A percentile compares a stretch with the other conserved stretches of the same genome.
phyloP scores from a whole-genome alignment of 2,888 invertebrate species.

The Apocheima hispidaria region DNA sequence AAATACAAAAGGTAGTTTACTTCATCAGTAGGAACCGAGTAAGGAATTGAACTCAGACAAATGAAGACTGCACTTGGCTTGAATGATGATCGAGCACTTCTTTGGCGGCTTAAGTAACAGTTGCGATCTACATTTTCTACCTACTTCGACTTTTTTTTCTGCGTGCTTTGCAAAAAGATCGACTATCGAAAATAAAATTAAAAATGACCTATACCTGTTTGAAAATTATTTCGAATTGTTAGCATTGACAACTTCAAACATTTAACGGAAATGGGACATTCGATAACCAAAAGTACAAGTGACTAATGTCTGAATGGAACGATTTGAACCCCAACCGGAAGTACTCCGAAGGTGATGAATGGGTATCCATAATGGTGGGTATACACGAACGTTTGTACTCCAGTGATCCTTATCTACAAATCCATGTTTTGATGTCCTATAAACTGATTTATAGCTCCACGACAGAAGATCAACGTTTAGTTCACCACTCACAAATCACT shows the following conservation, averaged over 20 bases:
- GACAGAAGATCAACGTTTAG: slow-evolving; percentile 7
- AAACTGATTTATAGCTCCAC: slow-evolving; percentile 24
- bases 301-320: slow-evolving; percentile 13
- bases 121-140: slow-evolving; percentile 36
- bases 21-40: slow-evolving; percentile 43
- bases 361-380: slow-evolving; percentile 4
- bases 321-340: slow-evolving; percentile 16
- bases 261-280: slow-evolving; percentile 8
- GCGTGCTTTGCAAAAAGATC: not conserved
- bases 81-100: slow-evolving; percentile 61
- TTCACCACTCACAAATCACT: slow-evolving; percentile 43
- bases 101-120: slow-evolving; percentile 48
- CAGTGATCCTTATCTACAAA: slow-evolving; percentile 22
- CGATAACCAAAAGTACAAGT: slow-evolving; percentile 10
- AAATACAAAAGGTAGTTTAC: slow-evolving; percentile 55
- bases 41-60: slow-evolving; percentile 56
- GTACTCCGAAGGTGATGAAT: slow-evolving; percentile 16
- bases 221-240: not conserved
- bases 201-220: not conserved
- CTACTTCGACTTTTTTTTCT: slow-evolving; percentile 5
- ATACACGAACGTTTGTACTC: slow-evolving; percentile 22
- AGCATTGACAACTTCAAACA: slow-evolving; percentile 3
- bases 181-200: not conserved
- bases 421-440: slow-evolving; percentile 25
- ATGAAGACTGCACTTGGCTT: slow-evolving; percentile 56